Evolutionary conservation across 1,140 invertebrate genomes (phyloP).

Genomic region (Drosophila ohnishii): DNA sequence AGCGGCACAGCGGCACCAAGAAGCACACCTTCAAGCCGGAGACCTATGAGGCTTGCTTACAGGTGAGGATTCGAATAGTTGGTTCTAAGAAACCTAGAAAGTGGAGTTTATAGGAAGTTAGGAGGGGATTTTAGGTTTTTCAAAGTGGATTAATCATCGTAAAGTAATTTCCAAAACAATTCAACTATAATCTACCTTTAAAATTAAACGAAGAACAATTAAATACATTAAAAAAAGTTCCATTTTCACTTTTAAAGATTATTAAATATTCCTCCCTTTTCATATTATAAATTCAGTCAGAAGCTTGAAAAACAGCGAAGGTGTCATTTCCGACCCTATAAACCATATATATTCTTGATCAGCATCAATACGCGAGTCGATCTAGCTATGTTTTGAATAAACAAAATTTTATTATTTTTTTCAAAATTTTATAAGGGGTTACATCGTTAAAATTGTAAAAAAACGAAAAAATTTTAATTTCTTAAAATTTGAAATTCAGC

Average conservation of each 20-base stretch:
- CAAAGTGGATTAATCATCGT: rapidly evolving
- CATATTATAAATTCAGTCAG: no score
- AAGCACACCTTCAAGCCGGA: conserved; percentile 80
- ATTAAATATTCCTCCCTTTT: neutral
- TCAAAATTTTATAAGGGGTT: no score
- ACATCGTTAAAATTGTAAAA: no score
- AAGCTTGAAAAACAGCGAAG: no score
- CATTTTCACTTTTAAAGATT: neutral
- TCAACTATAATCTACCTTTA: neutral
- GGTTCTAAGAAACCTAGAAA: neutral
- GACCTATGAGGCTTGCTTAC: conserved; percentile 81
- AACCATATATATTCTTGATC: no score
- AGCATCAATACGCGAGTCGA: no score
- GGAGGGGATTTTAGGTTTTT: neutral
- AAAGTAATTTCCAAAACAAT: neutral
- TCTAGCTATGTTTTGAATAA: no score
- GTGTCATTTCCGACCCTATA: no score
- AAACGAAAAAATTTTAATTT: no score
- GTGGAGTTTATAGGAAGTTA: neutral
- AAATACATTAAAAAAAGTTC: neutral
- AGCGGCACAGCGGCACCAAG: conserved; percentile 42
- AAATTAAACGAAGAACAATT: neutral
- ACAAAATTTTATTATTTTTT: no score
- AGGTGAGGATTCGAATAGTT: conserved; percentile 44
- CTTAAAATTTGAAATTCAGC: no score